Base-by-base conservation (phyloP, 2,888 invertebrate genomes). In the Himalopsyche anomala region DNA sequence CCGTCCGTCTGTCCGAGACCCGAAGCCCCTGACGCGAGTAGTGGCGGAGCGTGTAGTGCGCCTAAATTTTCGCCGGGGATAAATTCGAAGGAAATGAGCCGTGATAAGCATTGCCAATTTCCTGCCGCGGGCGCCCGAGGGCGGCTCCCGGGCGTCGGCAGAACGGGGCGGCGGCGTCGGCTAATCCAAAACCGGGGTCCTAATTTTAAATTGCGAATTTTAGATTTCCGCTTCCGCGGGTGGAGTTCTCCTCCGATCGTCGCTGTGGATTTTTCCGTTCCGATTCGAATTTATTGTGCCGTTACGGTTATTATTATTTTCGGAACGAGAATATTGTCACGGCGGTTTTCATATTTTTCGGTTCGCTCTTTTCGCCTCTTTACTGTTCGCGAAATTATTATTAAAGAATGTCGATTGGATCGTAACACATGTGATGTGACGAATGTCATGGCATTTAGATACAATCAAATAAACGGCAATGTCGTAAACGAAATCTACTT, bases 31-130 rank as follows among this genome's bases (percentile, higher is more conserved):
- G 81, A n/a, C 81, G 45, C 51, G 42, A 81, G 45, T 45, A 45
- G 28, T 45, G 19, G 81, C 19, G 28, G 40, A 45, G 81, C 62
- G 62, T 28, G 81, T 28, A 51, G 81, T 28, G 81, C 80, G 85
- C 55, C 85, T 54, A 83, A 80, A 83, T 83, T 80, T 85, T 86
- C 55, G 38, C 81, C 83, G 80, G 54, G 84, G 83, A 86, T 86
- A 86, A 86, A 86, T 86, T 45, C 83, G 69, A 42, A 86, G 83
- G 86, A 86, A 86, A 86, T 86, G 86, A 83, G 86, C 83, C 86
- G 86, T 84, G 86, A 86, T 83, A 82, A 86, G 81, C 83, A 86
- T 83, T 86, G 83, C 51, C 86, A 86, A 86, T 86, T 84, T 86
- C 86, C 86, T 80, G 83, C 9, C 62, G 79, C 69, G 85, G 51